Base-by-base conservation (phyloP, 2,888 invertebrate genomes). In the Trichogramma dendrolimi region DNA sequence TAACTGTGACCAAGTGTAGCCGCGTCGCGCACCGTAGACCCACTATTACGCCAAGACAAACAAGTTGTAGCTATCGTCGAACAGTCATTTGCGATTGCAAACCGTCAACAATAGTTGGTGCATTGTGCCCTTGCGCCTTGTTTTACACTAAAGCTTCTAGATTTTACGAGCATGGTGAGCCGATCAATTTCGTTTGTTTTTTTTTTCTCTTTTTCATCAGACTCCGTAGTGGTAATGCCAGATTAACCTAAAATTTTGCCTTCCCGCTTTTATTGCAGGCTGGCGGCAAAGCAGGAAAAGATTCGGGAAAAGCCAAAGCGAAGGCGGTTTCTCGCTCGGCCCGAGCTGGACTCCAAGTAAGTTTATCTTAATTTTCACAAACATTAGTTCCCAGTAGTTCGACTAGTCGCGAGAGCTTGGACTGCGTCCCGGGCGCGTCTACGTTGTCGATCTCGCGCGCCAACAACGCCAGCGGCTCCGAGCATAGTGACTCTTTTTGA, bases 251-350 rank as follows among this genome's bases (percentile, higher is more conserved):
- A 51, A 65, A 65, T 60, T 42, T 38, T 14, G 53, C 63, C 70
- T 73, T 73, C 72, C 71, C 63, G 67, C 71, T 68, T 72, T 65
- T 54, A 44, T 68, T 72, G 72, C 85, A 93, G 99, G 97, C 98
- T 87, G 99, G 98, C 82, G 99, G 99, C 80, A 99, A 99, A 91
- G 98, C 99, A 83, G 99, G 99, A 79, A 99, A 99, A 86, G 99
- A 99, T 86, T 96, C 97, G 69, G 99, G 99, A 78, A 98, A 98
- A 86, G 94, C 96, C 61, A 97, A 97, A 85, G 94, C 96, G 70
- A 99, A 99, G 87, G 96, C 97, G 73, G 98, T 99, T 72, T 99
- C 99, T 67, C 90, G 99, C 79, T 98, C 98, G 69, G 97, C 98
- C 66, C 88, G 99, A 78, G 99, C 99, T 75, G 99, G 99, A 73